A percentile compares a stretch with the other conserved stretches of the same genome.
phyloP scores from a whole-genome alignment of 1,140 invertebrate species.

The Zaprionus tsacasi region DNA sequence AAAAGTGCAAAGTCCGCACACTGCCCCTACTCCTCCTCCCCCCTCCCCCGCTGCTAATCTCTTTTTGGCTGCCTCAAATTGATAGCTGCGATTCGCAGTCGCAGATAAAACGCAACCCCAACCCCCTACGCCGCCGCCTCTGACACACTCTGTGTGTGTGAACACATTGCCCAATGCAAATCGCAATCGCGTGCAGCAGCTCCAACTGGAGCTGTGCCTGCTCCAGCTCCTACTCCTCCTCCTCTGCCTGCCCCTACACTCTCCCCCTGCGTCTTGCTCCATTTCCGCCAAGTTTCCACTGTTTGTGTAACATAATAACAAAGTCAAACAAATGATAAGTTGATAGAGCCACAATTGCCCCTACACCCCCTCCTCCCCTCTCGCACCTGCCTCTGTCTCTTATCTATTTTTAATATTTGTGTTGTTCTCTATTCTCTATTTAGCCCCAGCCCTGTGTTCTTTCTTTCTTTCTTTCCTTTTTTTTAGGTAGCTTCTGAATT shows the following conservation, averaged over 20 bases:
- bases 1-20: constrained; percentile 61
- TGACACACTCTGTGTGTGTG: constrained; percentile 69
- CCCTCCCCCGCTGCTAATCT: constrained; percentile 66
- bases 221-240: constrained; percentile 51
- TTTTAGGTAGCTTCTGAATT: constrained; percentile 81
- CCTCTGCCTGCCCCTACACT: constrained; percentile 3
- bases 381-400: constrained; percentile 32
- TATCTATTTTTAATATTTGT: constrained; percentile 75
- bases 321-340: constrained; percentile 81
- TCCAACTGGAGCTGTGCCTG: constrained; percentile 13
- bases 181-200: constrained; percentile 68
- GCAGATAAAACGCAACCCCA: constrained; percentile 55
- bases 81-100: constrained; percentile 72
- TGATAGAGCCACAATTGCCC: constrained; percentile 73
- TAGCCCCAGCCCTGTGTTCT: background rate
- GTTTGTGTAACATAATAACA: constrained; percentile 81
- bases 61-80: constrained; percentile 64
- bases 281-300: constrained; percentile 48
- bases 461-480: too few species aligned
- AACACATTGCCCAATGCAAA: constrained; percentile 64
- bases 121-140: background rate
- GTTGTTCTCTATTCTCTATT: background rate
- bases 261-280: background rate
- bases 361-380: background rate
- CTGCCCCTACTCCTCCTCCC: background rate